phyloP scores from a whole-genome alignment of 2,797 vertebrate species.

The Acanthiza pusilla region DNA sequence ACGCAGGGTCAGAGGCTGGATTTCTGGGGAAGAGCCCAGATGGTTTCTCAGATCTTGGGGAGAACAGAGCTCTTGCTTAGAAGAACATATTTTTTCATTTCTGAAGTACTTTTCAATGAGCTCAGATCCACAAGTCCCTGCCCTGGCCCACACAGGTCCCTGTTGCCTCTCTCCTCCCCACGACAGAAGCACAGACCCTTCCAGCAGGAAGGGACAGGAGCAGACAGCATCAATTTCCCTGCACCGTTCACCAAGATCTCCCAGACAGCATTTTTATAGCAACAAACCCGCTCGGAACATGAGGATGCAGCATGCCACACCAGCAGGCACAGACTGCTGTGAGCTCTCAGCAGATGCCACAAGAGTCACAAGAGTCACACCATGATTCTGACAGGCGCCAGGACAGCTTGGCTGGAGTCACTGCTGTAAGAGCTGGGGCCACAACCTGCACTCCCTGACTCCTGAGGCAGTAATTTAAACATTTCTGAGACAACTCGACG shows the following conservation, averaged over 20 bases:
- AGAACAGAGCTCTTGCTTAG: not conserved
- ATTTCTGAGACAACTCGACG: not conserved
- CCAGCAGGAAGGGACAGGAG: not conserved
- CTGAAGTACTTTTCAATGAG: not conserved
- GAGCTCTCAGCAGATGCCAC: not conserved
- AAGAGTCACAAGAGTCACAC: not conserved
- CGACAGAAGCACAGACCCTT: not conserved
- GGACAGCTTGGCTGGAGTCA: not conserved
- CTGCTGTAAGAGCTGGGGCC: not conserved
- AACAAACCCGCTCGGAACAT: fast-evolving
- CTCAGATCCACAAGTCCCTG: not conserved
- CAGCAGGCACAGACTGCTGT: not conserved
- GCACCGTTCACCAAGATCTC: not conserved
- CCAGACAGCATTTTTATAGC: not conserved
- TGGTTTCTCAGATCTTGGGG: not conserved
- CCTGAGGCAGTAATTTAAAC: not conserved
- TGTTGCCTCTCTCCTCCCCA: not conserved
- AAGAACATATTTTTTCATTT: not conserved
- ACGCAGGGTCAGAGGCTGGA: fast-evolving
- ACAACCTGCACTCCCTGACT: not conserved
- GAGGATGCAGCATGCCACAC: not conserved
- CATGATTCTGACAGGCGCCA: not conserved
- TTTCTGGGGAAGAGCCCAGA: not conserved
- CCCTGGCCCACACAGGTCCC: not conserved
- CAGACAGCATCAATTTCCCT: not conserved